Conservation (phyloP, 2,888 invertebrate species). For the Xiphydria camelus region DNA sequence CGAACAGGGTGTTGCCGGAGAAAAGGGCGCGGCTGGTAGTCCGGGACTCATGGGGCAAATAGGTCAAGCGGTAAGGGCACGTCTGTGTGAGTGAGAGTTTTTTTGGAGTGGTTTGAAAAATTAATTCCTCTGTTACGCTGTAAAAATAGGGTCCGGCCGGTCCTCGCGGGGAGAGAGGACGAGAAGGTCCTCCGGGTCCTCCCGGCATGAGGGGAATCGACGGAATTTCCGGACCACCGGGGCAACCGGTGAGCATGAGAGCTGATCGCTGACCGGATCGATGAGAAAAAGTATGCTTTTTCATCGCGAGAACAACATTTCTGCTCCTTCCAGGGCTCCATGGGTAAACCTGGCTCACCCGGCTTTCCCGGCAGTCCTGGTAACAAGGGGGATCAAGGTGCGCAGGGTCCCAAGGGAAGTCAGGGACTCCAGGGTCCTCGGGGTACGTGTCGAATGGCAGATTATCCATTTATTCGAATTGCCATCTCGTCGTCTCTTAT, state of each 20-base stretch:
- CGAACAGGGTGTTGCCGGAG: constrained; percentile 74
- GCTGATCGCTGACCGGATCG: too few relatives aligned
- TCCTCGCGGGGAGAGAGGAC: constrained; percentile 79
- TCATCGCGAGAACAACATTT: too few relatives aligned
- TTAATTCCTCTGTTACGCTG: neutral
- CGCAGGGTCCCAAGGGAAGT: constrained; percentile 76
- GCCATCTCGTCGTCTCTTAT: constrained; percentile 4
- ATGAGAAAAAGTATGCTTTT: too few relatives aligned
- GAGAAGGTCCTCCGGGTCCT: constrained; percentile 79
- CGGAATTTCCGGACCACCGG: constrained; percentile 78
- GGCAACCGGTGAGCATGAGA: constrained; percentile 69
- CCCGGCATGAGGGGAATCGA: constrained; percentile 79
- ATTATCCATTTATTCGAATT: neutral
- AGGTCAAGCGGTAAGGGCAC: constrained; percentile 73
- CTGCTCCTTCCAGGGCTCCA: constrained; percentile 70
- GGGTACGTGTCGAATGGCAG: constrained; percentile 60
- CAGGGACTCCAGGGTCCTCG: constrained; percentile 80
- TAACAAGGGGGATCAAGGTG: constrained; percentile 78
- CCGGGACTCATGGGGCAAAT: constrained; percentile 71
- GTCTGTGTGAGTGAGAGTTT: too few relatives aligned
- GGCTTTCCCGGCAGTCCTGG: constrained; percentile 85
- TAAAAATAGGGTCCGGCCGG: constrained; percentile 72
- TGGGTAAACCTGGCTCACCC: constrained; percentile 82
- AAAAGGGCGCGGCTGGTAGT: constrained; percentile 73
- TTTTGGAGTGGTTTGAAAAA: too few relatives aligned